phyloP scores from a whole-genome alignment of 2,888 invertebrate genomes.

The Caenorhabditis sinica region DNA sequence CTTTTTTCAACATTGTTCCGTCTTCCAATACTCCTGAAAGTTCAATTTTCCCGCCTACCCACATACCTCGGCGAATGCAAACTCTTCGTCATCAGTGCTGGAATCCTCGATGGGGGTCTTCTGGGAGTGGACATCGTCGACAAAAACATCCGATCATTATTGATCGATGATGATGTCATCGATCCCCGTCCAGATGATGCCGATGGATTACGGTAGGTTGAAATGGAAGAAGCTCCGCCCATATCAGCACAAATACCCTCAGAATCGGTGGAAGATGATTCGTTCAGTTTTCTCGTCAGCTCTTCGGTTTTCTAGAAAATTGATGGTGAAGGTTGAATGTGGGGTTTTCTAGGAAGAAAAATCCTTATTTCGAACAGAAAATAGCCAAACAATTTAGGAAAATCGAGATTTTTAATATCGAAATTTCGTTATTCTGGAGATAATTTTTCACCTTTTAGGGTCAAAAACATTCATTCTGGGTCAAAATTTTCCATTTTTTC shows the following conservation, averaged over 20 bases:
- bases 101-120: constrained; percentile 61
- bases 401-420: too few species aligned
- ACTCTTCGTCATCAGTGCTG: constrained; percentile 69
- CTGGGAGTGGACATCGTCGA: constrained; percentile 40
- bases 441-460: not conserved
- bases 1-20: too few species aligned
- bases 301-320: constrained; percentile 45
- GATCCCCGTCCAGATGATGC: constrained; percentile 43
- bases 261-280: constrained; percentile 44
- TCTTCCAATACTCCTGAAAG: too few species aligned
- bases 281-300: constrained; percentile 44
- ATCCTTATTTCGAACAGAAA: too few species aligned
- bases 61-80: constrained; percentile 56
- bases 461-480: too few species aligned
- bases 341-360: not conserved
- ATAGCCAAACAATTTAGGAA: too few species aligned
- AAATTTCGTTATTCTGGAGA: too few species aligned
- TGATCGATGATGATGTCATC: constrained; percentile 55
- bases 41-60: too few species aligned
- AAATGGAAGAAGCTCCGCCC: not conserved
- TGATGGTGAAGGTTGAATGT: not conserved
- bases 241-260: constrained; percentile 70
- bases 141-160: constrained; percentile 37
- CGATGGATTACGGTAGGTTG: constrained; percentile 26
- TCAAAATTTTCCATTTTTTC: not conserved